Base-by-base conservation (phyloP, 2,113 vertebrate species). In the Tursiops truncatus region DNA sequence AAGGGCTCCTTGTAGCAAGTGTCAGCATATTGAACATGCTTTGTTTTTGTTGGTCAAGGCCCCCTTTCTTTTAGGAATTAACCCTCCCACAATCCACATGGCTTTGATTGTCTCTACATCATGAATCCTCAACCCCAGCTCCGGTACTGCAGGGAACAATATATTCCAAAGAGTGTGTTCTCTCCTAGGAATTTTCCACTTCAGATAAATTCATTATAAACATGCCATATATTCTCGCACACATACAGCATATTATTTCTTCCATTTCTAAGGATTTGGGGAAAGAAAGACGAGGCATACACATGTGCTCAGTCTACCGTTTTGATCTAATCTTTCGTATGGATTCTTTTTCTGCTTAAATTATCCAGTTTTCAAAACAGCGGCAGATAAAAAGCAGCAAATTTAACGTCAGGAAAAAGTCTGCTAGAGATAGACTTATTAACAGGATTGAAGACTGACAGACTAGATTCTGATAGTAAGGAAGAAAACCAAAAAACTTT, bases 381-480 rank as follows among this genome's bases (percentile, higher is more conserved):
- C 0, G 8, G 50, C 28, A 89, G 62, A 82, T 58, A 92, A 91
- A 95, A 96, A 81, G 56, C 58, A 95, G 56, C 25, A 92, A 86
- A 91, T 80, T 91, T 67, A 86, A n/a, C 4, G 11, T 82, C 18
- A 86, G 31, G 77, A 56, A 80, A 97, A 90, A 92, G 38, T 38
- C 28, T 95, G 62, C 60, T 71, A 60, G 82, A 94, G 71, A 81
- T 5, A 84, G 71, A 53, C 13, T 67, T 91, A 58, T 77, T 65
- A 93, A 82, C 47, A 84, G 56, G 31, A 90, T 28, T 87, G 47
- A 91, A 92, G 47, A 93, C 77, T 65, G 71, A 91, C 77, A 94
- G 31, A 12, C 44, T 95, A 63, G 53, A 85, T 44, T 67, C n/a
- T 95, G 41, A 77, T 33, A 77, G 70, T 85, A 85, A 96, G 80